Percentiles rank a stretch among this genome's conserved stretches.
phyloP scores from a whole-genome alignment of 2,888 invertebrate genomes.

The Vesta saturnalis region DNA sequence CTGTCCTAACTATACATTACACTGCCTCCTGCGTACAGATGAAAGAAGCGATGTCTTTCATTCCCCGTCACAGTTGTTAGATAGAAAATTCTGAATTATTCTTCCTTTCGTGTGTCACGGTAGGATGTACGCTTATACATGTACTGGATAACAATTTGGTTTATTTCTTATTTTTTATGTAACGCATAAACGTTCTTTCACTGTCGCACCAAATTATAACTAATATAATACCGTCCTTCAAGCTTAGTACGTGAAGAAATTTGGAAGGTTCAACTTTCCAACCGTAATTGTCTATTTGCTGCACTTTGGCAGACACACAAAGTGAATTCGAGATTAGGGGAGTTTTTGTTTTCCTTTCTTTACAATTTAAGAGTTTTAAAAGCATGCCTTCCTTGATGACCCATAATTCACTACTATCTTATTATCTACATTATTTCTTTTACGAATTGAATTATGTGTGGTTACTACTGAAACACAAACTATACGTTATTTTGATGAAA shows the following conservation, averaged over 20 bases:
- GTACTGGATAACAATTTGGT: conserved; percentile 36
- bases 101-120: conserved; percentile 43
- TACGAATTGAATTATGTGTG: conserved; percentile 1
- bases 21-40: conserved; percentile 43
- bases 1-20: conserved; percentile 47
- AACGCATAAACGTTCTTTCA: conserved; percentile 12
- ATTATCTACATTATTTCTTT: neutral
- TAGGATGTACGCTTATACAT: conserved; percentile 38
- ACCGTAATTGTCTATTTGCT: conserved; percentile 38
- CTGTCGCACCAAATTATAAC: conserved; percentile 13
- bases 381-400: conserved; percentile 11
- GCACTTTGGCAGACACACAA: conserved; percentile 39
- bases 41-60: conserved; percentile 45
- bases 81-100: conserved; percentile 47
- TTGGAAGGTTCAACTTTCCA: conserved; percentile 18
- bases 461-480: neutral
- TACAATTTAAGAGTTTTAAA: conserved; percentile 13
- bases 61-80: conserved; percentile 45
- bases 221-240: conserved; percentile 13
- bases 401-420: conserved; percentile 8
- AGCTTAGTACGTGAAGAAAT: conserved; percentile 21
- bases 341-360: conserved; percentile 23
- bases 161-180: conserved; percentile 18
- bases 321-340: conserved; percentile 40
- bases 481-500: too few species aligned